Conservation (phyloP, 2,797 vertebrate species). For the Limosa lapponica region DNA sequence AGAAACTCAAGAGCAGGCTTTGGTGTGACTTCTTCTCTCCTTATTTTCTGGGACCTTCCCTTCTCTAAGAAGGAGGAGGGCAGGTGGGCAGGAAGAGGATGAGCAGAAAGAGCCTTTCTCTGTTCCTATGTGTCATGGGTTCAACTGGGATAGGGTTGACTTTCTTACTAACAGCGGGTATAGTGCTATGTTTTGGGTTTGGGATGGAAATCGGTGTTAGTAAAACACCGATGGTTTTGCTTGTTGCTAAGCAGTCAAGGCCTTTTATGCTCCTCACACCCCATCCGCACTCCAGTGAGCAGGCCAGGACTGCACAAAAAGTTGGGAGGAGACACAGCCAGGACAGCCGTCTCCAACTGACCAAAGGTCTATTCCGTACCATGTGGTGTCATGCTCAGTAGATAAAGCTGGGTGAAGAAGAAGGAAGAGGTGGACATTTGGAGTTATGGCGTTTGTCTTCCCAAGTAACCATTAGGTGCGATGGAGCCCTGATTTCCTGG, state of each 20-base stretch:
- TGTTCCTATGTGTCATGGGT: neutral
- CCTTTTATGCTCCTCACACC: neutral
- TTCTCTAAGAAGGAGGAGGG: neutral
- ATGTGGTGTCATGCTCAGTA: neutral
- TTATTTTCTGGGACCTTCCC: neutral
- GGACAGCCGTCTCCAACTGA: neutral
- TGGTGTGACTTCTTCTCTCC: neutral
- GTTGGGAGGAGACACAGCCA: neutral
- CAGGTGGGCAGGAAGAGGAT: neutral
- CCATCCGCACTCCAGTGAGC: neutral
- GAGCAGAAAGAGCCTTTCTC: neutral
- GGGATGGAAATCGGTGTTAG: neutral
- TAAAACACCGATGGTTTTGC: neutral
- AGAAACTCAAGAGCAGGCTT: neutral
- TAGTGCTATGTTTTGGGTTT: neutral
- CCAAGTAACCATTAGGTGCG: neutral
- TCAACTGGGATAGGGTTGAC: neutral
- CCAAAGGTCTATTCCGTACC: neutral
- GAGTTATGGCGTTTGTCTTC: neutral
- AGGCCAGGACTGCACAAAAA: neutral
- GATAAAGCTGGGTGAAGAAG: neutral
- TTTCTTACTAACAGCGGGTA: neutral
- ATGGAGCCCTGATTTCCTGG: neutral
- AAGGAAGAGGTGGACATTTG: neutral
- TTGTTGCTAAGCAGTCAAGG: neutral